Evolutionary conservation across 2,888 invertebrate genomes (phyloP), one percentile per base, ranked within the genome.

Genomic region (Resseliella maxima): DNA sequence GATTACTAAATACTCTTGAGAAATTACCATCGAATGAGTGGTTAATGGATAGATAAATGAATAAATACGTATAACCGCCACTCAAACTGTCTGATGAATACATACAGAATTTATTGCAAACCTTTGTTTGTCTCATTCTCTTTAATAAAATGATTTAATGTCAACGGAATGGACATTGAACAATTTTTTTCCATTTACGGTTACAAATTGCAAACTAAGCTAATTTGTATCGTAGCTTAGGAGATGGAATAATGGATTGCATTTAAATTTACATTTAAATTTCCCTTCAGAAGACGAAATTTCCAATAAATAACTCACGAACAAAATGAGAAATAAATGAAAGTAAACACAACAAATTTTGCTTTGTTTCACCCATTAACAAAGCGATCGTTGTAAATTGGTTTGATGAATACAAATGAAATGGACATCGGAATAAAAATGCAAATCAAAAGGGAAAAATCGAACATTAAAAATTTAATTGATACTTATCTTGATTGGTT

Each of bases 381-480:
- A 31, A 72, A 72, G 31, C 31, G 72, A 72, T 72, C 72, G 72
- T 31, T 72, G 72, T 72, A 72, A n/a, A 72, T 72, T 72, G 35
- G 31, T 31, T 31, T 15, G 72, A 72, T 72, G 72, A 72, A 72
- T 72, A 72, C 72, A 72, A 72, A 72, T 72, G 72, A 72, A n/a
- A n/a, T n/a, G n/a, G 72, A 5, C 12, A 24, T 18, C 27, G 18
- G 31, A 72, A 31, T 3, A 72, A 72, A 72, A 72, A 72, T 72
- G 72, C 35, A 12, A 72, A 31, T 72, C 72, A 72, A 72, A 31
- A 72, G 31, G 72, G 15, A 72, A 72, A 72, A 2, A 72, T n/a
- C 72, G 72, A 72, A 72, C 31, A 72, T n/a, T 10, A 72, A 72
- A 72, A 27, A 21, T 72, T 72, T 72, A 72, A 72, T 72, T 31